A percentile compares a stretch with the other conserved stretches of the same genome.
Conservation (phyloP, 2,888 invertebrate species). For the Himalopsyche anomala region DNA sequence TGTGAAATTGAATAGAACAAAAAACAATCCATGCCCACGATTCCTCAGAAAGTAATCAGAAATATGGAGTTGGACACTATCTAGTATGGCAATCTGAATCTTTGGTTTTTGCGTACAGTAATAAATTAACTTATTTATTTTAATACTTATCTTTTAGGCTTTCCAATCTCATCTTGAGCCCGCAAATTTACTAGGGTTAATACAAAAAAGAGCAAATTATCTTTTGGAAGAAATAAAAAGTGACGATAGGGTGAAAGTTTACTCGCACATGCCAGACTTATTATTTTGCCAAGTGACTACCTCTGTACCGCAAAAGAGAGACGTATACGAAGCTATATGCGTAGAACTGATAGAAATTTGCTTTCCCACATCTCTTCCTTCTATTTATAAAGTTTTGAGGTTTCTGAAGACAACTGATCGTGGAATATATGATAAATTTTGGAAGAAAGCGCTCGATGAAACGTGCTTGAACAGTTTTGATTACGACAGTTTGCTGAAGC, state of each 20-base stretch:
- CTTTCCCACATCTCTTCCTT: constrained; percentile 45
- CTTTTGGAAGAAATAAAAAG: constrained; percentile 31
- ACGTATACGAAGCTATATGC: constrained; percentile 38
- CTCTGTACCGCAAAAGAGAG: constrained; percentile 28
- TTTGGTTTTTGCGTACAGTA: neutral
- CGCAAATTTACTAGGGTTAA: neutral
- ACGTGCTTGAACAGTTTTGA: neutral
- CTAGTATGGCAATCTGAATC: no score
- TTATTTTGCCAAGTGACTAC: constrained; percentile 59
- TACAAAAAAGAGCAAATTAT: constrained; percentile 14
- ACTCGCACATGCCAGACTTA: constrained; percentile 55
- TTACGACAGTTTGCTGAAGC: constrained; percentile 48
- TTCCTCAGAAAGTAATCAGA: no score
- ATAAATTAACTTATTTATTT: neutral
- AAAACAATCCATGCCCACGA: no score
- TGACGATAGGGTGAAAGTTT: constrained; percentile 2
- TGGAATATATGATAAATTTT: constrained; percentile 52
- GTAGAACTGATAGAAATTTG: constrained; percentile 39
- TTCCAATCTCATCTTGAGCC: constrained; percentile 50
- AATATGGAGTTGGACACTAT: no score
- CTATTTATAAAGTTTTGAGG: constrained; percentile 58
- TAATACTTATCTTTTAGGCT: constrained; percentile 42
- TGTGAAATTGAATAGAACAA: no score
- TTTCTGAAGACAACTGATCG: constrained; percentile 54
- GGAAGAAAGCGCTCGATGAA: constrained; percentile 46